Evolutionary conservation across 2,797 vertebrate species (phyloP), one percentile per base, ranked within the genome.

Genomic region (Amniataba percoides): DNA sequence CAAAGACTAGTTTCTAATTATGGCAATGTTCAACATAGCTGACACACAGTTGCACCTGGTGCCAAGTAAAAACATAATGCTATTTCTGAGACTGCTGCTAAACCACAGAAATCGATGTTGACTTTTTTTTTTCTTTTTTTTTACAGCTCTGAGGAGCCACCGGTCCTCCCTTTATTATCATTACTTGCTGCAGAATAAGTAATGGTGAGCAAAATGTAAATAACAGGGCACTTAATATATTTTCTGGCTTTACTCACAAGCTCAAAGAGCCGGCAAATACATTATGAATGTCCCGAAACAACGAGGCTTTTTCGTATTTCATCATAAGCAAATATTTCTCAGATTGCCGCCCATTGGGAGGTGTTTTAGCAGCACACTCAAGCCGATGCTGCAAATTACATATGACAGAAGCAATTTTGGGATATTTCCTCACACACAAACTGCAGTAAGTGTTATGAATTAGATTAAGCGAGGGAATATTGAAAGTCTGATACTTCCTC

Each of bases 381-480:
- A 83, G 86, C 88, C 88, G 81, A 91, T 83, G 82, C 88, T 74
- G 88, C 92, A 92, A 92, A 94, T 93, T 86, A 76, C 82, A 89
- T 84, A 79, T 89, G 92, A 93, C 91, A 89, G 84, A 91, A 88
- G 89, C 89, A 92, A 92, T 93, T 93, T 92, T 78, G 81, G 83
- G 68, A 83, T 83, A 88, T 88, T 93, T 93, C 74, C 87, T 89
- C 87, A 75, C 77, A 82, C 87, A 87, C 86, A 89, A 81, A 85
- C 83, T 74, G 80, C 82, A 74, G 79, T 87, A 84, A 90, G 77
- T 87, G 77, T 89, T 88, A 86, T 88, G 88, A 90, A 93, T 93
- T 89, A 84, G 68, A 91, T 91, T 87, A 91, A 79, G 73, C 16
- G 4, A 45, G 66, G 62, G 65, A 76, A 86, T 87, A 89, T 87